Percentiles rank a stretch among this genome's conserved stretches.
Evolutionary conservation across 2,113 vertebrate species (phyloP).

Genomic region (Ailuropoda melanoleuca): DNA sequence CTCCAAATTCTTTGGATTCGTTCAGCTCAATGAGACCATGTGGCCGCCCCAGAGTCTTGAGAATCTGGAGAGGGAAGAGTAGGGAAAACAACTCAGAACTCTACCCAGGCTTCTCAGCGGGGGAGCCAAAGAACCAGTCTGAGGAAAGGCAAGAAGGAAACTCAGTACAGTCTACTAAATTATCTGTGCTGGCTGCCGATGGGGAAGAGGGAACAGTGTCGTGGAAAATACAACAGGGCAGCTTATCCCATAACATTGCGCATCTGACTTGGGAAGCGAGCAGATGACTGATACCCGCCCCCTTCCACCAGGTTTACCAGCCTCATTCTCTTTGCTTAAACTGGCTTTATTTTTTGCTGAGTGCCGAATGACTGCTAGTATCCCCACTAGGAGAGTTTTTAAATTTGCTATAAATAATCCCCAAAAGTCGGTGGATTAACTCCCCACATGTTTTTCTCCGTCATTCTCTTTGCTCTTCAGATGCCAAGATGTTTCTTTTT

Average conservation of each 20-base stretch:
- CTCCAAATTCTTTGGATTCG: neutral
- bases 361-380: neutral
- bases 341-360: neutral
- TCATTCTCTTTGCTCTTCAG: neutral
- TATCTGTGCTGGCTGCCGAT: neutral
- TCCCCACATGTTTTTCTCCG: neutral
- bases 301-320: neutral
- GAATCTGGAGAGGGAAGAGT: neutral
- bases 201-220: neutral
- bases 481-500: neutral
- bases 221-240: neutral
- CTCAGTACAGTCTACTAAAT: neutral
- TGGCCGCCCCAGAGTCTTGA: neutral
- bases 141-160: neutral
- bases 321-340: neutral
- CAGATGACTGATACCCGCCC: neutral
- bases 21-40: neutral
- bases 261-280: neutral
- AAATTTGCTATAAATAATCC: neutral
- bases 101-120: neutral
- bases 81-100: neutral
- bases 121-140: neutral
- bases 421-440: neutral
- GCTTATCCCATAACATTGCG: neutral
- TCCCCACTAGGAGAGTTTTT: neutral